Evolutionary conservation across 1,140 invertebrate species (phyloP).

Genomic region (Drosophila ambigua): DNA sequence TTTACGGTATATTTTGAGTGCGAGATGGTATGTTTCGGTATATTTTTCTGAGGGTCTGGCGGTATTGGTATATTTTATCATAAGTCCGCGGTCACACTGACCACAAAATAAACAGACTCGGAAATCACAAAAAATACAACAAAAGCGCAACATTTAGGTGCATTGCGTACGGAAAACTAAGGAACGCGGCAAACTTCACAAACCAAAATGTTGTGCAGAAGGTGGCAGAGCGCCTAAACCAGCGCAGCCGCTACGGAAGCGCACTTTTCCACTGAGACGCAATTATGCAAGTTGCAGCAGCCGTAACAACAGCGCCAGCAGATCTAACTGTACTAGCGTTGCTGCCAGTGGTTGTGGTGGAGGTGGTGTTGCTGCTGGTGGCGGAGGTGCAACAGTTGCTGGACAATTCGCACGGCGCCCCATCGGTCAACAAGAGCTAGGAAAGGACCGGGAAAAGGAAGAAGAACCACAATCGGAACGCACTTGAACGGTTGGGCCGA

Average conservation of each 20-base stretch:
- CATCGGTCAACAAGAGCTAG: too few species aligned
- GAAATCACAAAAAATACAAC: constrained; percentile 11
- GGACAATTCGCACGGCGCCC: too few species aligned
- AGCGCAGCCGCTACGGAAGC: constrained; percentile 11
- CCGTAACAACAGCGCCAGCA: constrained; percentile 33
- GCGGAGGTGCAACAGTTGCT: constrained; percentile 2
- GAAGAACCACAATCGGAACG: constrained; percentile 21
- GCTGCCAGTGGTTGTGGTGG: constrained; percentile 36
- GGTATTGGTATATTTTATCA: constrained; percentile 18
- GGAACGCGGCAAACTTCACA: constrained; percentile 3
- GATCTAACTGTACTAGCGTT: constrained; percentile 48
- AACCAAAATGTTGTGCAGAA: constrained; percentile 11
- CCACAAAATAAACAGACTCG: constrained; percentile 35
- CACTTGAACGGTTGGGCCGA: not conserved
- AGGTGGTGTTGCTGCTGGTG: constrained; percentile 14
- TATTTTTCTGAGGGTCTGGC: not conserved
- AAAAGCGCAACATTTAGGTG: constrained; percentile 9
- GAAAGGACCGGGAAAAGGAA: not conserved
- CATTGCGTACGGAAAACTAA: constrained; percentile 16
- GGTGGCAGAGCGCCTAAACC: constrained; percentile 5
- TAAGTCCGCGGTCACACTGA: constrained; percentile 12
- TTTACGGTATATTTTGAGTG: too few species aligned
- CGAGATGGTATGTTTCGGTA: not conserved
- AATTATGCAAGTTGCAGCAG: constrained; percentile 77
- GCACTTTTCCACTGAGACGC: constrained; percentile 21